Base-by-base conservation (phyloP, 2,797 vertebrate species). In the Urosaurus nigricauda region DNA sequence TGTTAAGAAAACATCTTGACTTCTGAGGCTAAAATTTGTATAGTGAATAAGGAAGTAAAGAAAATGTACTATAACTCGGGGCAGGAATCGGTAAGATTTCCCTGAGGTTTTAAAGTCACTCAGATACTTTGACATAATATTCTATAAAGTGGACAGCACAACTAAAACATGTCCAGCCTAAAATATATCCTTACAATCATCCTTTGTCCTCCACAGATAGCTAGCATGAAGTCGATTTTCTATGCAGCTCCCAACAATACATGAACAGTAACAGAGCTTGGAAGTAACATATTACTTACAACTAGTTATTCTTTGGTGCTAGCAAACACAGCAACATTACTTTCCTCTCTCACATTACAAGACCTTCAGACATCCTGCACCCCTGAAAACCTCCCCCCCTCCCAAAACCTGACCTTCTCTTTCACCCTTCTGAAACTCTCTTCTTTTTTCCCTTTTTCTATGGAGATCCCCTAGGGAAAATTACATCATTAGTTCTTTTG, bases 1-100 rank as follows among this genome's bases (percentile, higher is more conserved):
- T 47, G 35, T 43, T 86, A 80, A 29, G 68, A 87, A 87, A 91
- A 80, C 71, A 47, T 68, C 84, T 47, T 74, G 79, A 89, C 58
- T 84, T 91, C 65, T 74, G 74, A 80, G 80, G 37, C 68, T 75
- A 82, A 79, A 68, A 58, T 4, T 58, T 53, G 40, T 60, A 77
- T 16, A 75, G 47, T 70, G 32, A 51, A 24, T 85, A 78, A 32
- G 83, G n/a, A 5, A 84, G 12, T 19, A 70, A 58, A 84, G 65
- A 73, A 84, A 88, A 77, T 3, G 40, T 35, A 70, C 51, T 84
- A 85, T 88, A 56, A 70, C 32, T 47, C 35, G 58, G 17, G 47
- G 16, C 70, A 88, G 21, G 70, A n/a, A 88, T 53, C n/a, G 73
- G 40, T 40, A 40, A 77, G 40, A 81, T 53, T 81, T 82, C 70